These are phyloP conservation scores for Camponotus vicinus DNA, from an alignment of 1,140 invertebrate genomes.

Conservation along the genomic window DNA sequence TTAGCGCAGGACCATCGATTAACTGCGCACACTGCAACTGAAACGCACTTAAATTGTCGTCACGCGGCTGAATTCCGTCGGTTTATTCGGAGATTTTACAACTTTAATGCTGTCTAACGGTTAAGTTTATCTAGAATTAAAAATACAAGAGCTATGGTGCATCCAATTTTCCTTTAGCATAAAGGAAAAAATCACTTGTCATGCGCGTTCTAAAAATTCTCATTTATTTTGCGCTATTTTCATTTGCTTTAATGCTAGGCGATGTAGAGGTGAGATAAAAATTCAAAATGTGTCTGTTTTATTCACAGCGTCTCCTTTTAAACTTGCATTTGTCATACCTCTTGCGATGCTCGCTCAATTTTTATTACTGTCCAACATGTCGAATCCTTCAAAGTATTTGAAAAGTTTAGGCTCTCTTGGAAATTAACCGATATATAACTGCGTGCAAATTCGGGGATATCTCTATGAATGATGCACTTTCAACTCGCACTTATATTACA, in stretches of 20 bases:
- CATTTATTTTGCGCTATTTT: neutral
- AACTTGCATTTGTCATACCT: neutral
- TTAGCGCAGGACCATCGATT: conserved; percentile 32
- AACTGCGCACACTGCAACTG: neutral
- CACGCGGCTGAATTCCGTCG: neutral
- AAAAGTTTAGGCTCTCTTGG: neutral
- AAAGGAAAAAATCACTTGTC: neutral
- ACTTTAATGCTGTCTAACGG: neutral
- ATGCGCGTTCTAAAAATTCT: neutral
- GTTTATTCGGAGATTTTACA: conserved; percentile 13
- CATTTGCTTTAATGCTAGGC: conserved; percentile 10
- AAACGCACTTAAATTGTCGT: conserved; percentile 3
- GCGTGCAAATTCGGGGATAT: conserved; percentile 8
- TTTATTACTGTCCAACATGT: neutral
- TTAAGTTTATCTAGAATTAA: neutral
- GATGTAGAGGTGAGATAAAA: neutral
- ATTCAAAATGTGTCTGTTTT: neutral
- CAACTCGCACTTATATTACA: conserved; percentile 1
- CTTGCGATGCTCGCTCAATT: neutral
- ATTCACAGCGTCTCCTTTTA: neutral
- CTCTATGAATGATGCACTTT: conserved; percentile 19
- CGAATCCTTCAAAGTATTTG: conserved; percentile 4
- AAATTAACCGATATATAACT: neutral
- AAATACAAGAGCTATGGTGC: neutral
- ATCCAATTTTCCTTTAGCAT: conserved; percentile 1